phyloP scores from a whole-genome alignment of 2,797 vertebrate genomes.

The Monodelphis domestica region DNA sequence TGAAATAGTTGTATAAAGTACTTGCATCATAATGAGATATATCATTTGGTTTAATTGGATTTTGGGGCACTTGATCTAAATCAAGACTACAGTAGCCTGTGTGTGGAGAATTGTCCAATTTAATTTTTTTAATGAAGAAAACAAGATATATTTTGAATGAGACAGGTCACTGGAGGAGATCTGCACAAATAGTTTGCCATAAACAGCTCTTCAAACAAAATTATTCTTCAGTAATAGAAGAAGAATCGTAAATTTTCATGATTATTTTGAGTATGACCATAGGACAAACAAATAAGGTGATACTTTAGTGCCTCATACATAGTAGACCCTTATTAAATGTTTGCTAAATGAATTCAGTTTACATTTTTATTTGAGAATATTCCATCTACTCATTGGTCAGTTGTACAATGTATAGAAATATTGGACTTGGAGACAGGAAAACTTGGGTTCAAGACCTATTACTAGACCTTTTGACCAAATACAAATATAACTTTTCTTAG shows the following conservation, averaged over 20 bases:
- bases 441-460: background rate
- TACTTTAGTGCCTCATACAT: background rate
- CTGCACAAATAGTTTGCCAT: background rate
- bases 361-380: background rate
- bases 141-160: background rate
- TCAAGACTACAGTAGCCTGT: background rate
- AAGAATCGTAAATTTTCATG: background rate
- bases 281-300: background rate
- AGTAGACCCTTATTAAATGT: background rate
- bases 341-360: background rate
- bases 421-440: background rate
- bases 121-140: conserved; percentile 5
- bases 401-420: background rate
- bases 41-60: background rate
- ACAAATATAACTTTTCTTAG: background rate
- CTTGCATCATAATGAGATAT: conserved; percentile 40
- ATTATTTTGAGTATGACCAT: background rate
- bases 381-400: background rate
- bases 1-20: conserved; percentile 9
- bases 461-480: background rate
- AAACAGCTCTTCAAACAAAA: background rate
- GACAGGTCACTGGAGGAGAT: background rate
- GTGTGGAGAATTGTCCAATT: background rate
- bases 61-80: background rate
- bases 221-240: background rate